These are phyloP conservation scores for Drosophila anomelani DNA, from an alignment of 2,888 invertebrate genomes.

Conservation along the genomic window DNA sequence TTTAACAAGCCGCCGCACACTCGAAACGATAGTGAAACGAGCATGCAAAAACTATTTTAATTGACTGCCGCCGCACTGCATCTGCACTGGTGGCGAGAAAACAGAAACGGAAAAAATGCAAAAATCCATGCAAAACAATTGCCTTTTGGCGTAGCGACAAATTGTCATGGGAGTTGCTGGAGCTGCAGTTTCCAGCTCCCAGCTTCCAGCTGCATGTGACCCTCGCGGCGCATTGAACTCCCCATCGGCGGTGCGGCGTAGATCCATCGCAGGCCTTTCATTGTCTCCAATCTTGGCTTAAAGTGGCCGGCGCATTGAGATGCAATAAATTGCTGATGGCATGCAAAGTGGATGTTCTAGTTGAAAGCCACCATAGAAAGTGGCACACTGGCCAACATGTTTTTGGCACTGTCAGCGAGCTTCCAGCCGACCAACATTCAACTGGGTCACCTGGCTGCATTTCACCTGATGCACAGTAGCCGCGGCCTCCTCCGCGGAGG, in stretches of 20 bases:
- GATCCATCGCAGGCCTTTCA: slow-evolving; percentile 38
- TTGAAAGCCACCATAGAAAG: slow-evolving; percentile 66
- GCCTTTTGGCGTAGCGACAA: slow-evolving; percentile 75
- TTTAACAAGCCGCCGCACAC: slow-evolving; percentile 67
- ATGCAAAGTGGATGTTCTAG: slow-evolving; percentile 72
- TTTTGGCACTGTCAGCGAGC: slow-evolving; percentile 45
- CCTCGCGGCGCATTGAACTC: slow-evolving; percentile 74
- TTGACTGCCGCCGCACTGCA: slow-evolving; percentile 55
- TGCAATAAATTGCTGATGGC: slow-evolving; percentile 56
- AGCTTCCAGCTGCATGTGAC: slow-evolving; percentile 50
- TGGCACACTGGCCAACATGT: slow-evolving; percentile 70
- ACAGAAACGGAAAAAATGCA: slow-evolving; percentile 47
- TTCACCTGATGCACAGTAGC: slow-evolving; percentile 73
- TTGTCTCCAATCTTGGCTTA: slow-evolving; percentile 35
- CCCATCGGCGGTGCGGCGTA: slow-evolving; percentile 16
- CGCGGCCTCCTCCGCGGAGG: background rate
- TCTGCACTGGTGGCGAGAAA: slow-evolving; percentile 5
- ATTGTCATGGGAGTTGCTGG: slow-evolving; percentile 73
- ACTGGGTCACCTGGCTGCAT: slow-evolving; percentile 66
- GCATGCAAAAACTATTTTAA: slow-evolving; percentile 76
- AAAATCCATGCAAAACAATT: slow-evolving; percentile 72
- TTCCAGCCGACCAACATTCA: slow-evolving; percentile 2
- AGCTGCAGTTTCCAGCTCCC: slow-evolving; percentile 15
- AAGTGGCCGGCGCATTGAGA: slow-evolving; percentile 36
- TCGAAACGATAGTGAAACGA: slow-evolving; percentile 73